Evolutionary conservation across 2,113 vertebrate genomes (phyloP).

Genomic region (Charina bottae): DNA sequence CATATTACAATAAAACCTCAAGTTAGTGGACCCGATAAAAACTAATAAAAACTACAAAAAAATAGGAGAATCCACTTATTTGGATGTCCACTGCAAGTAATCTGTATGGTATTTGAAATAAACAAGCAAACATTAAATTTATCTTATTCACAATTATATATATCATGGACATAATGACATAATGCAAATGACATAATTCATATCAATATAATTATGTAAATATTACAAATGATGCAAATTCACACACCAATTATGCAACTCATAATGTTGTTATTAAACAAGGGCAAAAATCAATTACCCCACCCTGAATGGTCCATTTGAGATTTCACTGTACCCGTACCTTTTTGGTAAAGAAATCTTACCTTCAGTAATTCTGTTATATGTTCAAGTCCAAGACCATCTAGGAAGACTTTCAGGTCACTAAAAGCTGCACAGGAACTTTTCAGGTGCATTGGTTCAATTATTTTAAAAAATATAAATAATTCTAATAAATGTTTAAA

Average conservation of each 20-base stretch:
- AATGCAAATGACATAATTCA: neutral
- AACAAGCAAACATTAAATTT: neutral
- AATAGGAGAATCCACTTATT: neutral
- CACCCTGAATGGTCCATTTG: neutral
- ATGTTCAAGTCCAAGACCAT: conserved; percentile 86
- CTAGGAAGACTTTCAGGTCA: conserved; percentile 87
- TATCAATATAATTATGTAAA: neutral
- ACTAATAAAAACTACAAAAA: neutral
- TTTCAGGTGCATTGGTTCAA: conserved; percentile 38
- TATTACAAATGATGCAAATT: neutral
- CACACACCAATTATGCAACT: neutral
- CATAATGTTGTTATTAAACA: neutral
- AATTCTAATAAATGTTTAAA: neutral
- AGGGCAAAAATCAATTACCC: neutral
- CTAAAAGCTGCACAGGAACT: conserved; percentile 78
- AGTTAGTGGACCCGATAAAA: neutral
- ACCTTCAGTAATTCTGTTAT: conserved; percentile 79
- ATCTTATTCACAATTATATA: neutral
- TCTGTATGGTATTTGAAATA: neutral
- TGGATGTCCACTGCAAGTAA: neutral
- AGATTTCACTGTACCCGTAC: neutral
- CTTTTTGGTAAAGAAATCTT: conserved; percentile 52
- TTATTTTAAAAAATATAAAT: conserved; percentile 1
- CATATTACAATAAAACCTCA: neutral
- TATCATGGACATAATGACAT: neutral